Conservation (phyloP, 2,113 vertebrate species). For the Ciconia boyciana region DNA sequence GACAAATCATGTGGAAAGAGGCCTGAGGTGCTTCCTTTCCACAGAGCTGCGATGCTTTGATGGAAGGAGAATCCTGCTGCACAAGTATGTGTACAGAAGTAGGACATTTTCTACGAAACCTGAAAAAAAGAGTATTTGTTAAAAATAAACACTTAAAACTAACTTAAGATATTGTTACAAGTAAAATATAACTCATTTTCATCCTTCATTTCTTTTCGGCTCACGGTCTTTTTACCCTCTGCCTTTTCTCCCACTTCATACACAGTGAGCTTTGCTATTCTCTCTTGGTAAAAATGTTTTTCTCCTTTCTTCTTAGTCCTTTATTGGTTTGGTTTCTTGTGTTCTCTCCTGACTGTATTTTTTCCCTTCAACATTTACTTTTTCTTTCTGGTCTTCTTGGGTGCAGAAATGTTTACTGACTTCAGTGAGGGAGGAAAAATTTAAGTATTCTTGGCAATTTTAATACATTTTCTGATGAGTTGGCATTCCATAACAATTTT, state of each 20-base stretch:
- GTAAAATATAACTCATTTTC: background rate
- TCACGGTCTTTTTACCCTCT: background rate
- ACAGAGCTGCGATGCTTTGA: background rate
- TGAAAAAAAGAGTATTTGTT: background rate
- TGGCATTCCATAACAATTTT: background rate
- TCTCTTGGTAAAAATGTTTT: background rate
- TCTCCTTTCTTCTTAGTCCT: background rate
- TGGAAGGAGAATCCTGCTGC: background rate
- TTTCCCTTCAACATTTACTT: background rate
- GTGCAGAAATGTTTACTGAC: background rate
- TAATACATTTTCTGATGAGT: background rate
- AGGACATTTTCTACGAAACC: rapidly evolving
- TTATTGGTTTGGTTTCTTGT: background rate
- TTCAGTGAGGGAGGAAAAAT: background rate
- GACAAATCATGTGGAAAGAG: background rate
- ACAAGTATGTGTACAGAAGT: background rate
- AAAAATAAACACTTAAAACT: background rate
- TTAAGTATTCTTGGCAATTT: background rate
- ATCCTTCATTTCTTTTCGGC: background rate
- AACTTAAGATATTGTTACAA: background rate
- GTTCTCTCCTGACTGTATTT: background rate
- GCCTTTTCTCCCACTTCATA: background rate
- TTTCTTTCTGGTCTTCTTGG: background rate
- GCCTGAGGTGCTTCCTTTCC: background rate
- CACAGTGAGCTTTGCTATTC: background rate